Percentiles rank a stretch among this genome's conserved stretches.
These are phyloP conservation scores for Hypolimnas misippus DNA, from an alignment of 2,888 invertebrate species.

Conservation along the genomic window DNA sequence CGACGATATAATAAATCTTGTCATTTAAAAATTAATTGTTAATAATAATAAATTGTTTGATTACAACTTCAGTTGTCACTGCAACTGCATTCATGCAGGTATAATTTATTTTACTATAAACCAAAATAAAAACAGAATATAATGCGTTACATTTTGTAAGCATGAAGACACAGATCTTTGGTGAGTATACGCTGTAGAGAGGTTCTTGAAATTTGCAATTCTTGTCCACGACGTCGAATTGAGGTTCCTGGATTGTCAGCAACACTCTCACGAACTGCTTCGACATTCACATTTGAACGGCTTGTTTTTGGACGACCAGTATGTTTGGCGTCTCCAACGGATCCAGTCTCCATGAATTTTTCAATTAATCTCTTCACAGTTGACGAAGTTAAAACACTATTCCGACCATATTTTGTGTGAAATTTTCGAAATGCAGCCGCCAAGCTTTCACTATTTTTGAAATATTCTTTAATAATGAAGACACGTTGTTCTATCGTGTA, in stretches of 20 bases:
- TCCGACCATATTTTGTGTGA: slow-evolving; percentile 48
- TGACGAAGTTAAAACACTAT: slow-evolving; percentile 46
- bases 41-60: too few relatives aligned
- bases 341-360: slow-evolving; percentile 50
- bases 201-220: slow-evolving; percentile 41
- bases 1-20: too few relatives aligned
- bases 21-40: too few relatives aligned
- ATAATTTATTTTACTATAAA: too few relatives aligned
- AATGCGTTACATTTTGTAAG: slow-evolving; percentile 41
- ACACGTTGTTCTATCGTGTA: slow-evolving; percentile 39
- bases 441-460: slow-evolving; percentile 43
- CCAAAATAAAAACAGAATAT: too few relatives aligned
- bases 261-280: slow-evolving; percentile 4
- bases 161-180: slow-evolving; percentile 36
- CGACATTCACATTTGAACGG: slow-evolving; percentile 44
- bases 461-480: slow-evolving; percentile 36
- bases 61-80: too few relatives aligned
- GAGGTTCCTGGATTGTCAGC: slow-evolving; percentile 49
- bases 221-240: slow-evolving; percentile 46
- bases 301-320: slow-evolving; percentile 45
- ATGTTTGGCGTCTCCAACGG: slow-evolving; percentile 44
- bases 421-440: slow-evolving; percentile 38
- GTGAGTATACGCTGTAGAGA: slow-evolving; percentile 31
- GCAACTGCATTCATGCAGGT: too few relatives aligned
- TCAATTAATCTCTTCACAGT: slow-evolving; percentile 50